Evolutionary conservation across 2,888 invertebrate genomes (phyloP).

Genomic region (Amblyjoppa proteus): DNA sequence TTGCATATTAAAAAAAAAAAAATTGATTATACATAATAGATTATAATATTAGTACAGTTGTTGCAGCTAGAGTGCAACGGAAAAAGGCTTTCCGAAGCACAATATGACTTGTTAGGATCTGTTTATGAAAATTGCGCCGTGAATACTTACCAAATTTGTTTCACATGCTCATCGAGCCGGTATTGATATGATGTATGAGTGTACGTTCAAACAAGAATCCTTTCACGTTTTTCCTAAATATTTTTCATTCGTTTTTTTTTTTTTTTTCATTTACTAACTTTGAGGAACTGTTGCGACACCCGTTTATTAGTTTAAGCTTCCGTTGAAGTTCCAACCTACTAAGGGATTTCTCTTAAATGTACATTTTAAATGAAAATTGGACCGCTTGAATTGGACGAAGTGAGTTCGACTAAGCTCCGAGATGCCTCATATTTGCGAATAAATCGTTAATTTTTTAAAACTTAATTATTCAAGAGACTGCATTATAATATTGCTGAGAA

Average conservation of each 20-base stretch:
- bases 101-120: too few species aligned
- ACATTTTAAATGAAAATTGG: conserved; percentile 1
- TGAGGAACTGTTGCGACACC: neutral
- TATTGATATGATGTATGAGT: neutral
- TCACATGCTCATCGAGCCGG: neutral
- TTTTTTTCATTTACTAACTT: neutral
- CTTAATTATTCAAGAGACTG: neutral
- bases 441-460: neutral
- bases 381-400: neutral
- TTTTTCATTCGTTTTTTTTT: neutral
- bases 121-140: too few species aligned
- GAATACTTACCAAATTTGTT: neutral
- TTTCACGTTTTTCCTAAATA: neutral
- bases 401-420: neutral
- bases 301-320: neutral
- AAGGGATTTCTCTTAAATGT: neutral
- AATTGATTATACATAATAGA: too few species aligned
- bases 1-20: too few species aligned
- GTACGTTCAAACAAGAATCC: neutral
- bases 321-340: neutral
- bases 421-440: neutral
- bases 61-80: too few species aligned
- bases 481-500: conserved; percentile 23
- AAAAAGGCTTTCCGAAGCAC: too few species aligned
- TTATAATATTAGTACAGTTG: too few species aligned